These are phyloP conservation scores for Sitta europaea DNA, from an alignment of 2,113 vertebrate species.

Conservation along the genomic window DNA sequence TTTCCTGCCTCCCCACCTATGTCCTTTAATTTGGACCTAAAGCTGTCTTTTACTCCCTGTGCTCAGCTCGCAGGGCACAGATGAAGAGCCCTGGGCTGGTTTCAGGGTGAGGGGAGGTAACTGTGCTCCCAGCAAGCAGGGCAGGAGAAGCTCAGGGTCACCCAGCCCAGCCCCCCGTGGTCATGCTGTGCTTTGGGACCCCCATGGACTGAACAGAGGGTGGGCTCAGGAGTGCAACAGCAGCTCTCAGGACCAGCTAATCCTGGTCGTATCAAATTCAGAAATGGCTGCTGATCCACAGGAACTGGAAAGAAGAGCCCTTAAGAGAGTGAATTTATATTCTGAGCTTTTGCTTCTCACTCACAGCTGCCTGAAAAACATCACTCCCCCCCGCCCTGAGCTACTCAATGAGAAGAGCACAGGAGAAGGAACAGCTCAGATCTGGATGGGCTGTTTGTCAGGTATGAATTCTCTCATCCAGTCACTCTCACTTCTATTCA, in stretches of 20 bases:
- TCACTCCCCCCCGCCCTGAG: not conserved
- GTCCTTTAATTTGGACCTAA: not conserved
- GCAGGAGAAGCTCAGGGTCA: accelerated
- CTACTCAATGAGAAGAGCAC: slow-evolving; percentile 38
- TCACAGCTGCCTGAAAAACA: slow-evolving; percentile 56
- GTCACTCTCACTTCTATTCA: slow-evolving; percentile 67
- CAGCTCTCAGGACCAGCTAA: not conserved
- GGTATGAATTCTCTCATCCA: slow-evolving; percentile 67
- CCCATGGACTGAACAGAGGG: accelerated
- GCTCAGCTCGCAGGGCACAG: not conserved
- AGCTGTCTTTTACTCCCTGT: accelerated
- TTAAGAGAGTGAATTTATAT: slow-evolving; percentile 43
- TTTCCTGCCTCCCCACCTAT: not conserved
- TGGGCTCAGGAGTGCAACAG: not conserved
- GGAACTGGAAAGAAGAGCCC: slow-evolving; percentile 22
- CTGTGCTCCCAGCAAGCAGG: not conserved
- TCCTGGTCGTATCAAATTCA: not conserved
- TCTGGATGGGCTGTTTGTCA: slow-evolving; percentile 65
- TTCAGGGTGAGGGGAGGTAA: not conserved
- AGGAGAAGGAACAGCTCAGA: slow-evolving; percentile 43
- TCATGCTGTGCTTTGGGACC: not conserved
- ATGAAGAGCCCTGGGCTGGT: not conserved
- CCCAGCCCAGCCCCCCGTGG: not conserved
- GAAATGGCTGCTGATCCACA: slow-evolving; percentile 29
- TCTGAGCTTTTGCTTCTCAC: slow-evolving; percentile 44